Evolutionary conservation across 2,888 invertebrate genomes (phyloP), one percentile per base, ranked within the genome.

Genomic region (Nemapogon koenigi): DNA sequence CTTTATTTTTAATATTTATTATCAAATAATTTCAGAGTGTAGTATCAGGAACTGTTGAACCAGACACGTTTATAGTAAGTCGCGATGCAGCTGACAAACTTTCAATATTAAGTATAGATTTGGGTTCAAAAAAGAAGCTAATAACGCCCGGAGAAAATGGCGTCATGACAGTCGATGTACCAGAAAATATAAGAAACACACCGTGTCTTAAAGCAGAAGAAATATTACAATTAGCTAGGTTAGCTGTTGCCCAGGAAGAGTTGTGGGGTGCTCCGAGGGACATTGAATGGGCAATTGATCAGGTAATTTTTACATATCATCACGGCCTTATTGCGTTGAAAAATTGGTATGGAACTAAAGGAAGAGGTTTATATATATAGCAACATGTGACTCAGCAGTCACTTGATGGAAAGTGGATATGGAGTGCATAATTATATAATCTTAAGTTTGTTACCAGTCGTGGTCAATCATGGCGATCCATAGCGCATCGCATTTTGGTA

Each of bases 241-340:
- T 85, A 30, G 86, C 83, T 1, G 54, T 85, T 1, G 49, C 68
- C 11, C 70, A 92, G 43, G 91, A 93, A 56, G 62, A 76, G 28
- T 55, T 82, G 13, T 91, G 88, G 71, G 88, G 87, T 1, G 80
- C 82, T 2, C 83, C 87, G 0, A 78, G 90, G 46, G 92, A 93
- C 54, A 84, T 94, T 39, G 93, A 94, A 63, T 94, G 91, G 89
- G 91, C 90, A 7, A 61, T 89, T 28, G 62, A 59, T 41, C 67
- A 83, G 53, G 86, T 85, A 49, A 56, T 51, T 42, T n/a, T n/a
- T n/a, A n/a, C n/a, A n/a, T n/a, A n/a, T n/a, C n/a, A n/a, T n/a
- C n/a, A n/a, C n/a, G n/a, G n/a, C n/a, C n/a, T n/a, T n/a, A n/a
- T n/a, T n/a, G n/a, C n/a, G n/a, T n/a, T n/a, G n/a, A n/a, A n/a